Base-by-base conservation (phyloP, 2,888 invertebrate genomes). In the Leucoma salicis region DNA sequence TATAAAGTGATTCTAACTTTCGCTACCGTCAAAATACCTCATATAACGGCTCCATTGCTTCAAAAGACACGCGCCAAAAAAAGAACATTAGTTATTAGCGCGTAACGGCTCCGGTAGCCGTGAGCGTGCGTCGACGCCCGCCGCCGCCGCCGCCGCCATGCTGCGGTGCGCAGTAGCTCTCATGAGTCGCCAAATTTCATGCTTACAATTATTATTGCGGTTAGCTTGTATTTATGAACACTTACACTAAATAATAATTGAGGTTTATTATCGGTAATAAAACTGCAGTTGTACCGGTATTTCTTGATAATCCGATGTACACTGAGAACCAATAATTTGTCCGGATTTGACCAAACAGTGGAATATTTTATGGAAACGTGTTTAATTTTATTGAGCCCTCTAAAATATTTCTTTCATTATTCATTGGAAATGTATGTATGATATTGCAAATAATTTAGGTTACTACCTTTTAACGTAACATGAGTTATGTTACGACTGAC, bases 41-140 rank as follows among this genome's bases (percentile, higher is more conserved):
- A 71, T 73, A 80, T 86, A 87, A 85, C 83, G 86, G 86, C 76
- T 56, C 74, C 64, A 29, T 29, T 29, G 29, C 29, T 29, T 29
- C 14, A 73, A 77, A 74, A 77, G 79, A 82, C 86, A 84, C 87
- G 85, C 77, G 86, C 86, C 84, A 82, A 85, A 88, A 85, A 85
- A 74, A 76, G 75, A 75, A 65, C 69, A 74, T 82, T 78, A 70
- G 77, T 77, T 81, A 78, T 83, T 79, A 74, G 78, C 84, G 86
- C 86, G 87, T 87, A 88, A 87, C 87, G 86, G 87, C 80, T 67
- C 69, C 85, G 72, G 86, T 85, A 86, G 87, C 84, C 27, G 13
- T 4, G 40, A 25, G 36, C 39, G 28, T 27, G 31, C 37, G 24
- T 21, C 21, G n/a, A 31, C 8, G 31, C n/a, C n/a, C n/a, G n/a